Evolutionary conservation across 2,797 vertebrate species (phyloP).

Genomic region (Mormyrus hasselquistii): DNA sequence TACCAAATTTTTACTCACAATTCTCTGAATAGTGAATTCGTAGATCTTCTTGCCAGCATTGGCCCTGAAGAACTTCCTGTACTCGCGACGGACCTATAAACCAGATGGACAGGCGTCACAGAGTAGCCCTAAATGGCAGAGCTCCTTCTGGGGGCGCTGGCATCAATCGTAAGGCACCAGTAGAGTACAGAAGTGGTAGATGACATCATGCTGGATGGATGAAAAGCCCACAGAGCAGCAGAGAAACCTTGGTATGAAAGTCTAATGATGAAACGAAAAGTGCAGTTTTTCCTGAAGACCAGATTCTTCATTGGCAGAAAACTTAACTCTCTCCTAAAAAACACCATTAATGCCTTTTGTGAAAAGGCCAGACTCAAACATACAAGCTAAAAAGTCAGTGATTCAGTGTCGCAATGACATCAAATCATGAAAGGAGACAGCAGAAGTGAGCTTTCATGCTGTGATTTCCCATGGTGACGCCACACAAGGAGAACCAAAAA

Average conservation of each 20-base stretch:
- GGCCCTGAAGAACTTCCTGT: conserved; percentile 96
- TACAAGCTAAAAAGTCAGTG: not conserved
- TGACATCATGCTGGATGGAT: not conserved
- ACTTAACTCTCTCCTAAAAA: not conserved
- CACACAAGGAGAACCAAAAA: not conserved
- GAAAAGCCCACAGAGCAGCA: not conserved
- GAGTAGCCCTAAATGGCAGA: not conserved
- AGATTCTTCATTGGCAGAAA: not conserved
- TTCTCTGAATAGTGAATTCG: conserved; percentile 89
- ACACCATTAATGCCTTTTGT: not conserved
- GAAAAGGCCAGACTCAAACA: not conserved
- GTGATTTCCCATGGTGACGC: not conserved
- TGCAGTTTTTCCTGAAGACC: not conserved
- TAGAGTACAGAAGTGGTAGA: not conserved
- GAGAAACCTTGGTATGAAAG: not conserved
- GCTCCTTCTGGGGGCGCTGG: not conserved
- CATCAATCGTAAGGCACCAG: not conserved
- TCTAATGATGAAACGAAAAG: not conserved
- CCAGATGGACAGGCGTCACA: conserved; percentile 33
- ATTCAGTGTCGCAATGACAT: not conserved
- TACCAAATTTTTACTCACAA: conserved; percentile 68
- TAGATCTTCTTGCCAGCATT: conserved; percentile 97
- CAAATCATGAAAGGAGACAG: not conserved
- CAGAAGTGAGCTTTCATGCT: not conserved
- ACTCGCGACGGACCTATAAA: conserved; percentile 88